Evolutionary conservation across 2,113 vertebrate species (phyloP), one percentile per base, ranked within the genome.

Genomic region (Thamnaconus septentrionalis): DNA sequence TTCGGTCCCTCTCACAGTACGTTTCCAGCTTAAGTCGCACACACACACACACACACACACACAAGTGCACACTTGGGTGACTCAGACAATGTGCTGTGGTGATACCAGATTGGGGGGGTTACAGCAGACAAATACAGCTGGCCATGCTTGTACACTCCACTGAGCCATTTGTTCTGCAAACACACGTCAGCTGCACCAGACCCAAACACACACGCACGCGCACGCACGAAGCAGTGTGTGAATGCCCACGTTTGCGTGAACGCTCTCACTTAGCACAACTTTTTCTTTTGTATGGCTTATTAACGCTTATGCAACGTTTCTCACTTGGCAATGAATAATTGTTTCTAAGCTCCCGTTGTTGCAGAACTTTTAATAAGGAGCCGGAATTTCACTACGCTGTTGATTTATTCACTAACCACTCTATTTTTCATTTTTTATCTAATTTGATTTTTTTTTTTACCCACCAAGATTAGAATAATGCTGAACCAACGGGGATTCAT

Each of bases 111-210:
- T 79, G 82, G 59, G 5, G 8, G 12, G 42, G 40, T 84, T 74
- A 78, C 71, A 69, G 74, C 66, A 76, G 67, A 72, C 73, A 87
- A 85, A 87, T 76, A 84, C 85, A 85, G 81, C 79, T 78, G 79
- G 75, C 73, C 58, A 42, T 76, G 77, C 75, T 84, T 76, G 66
- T 64, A 71, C 83, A 75, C 68, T 66, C 50, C 59, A 64, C 73
- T 75, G 75, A 87, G 73, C 75, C 80, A 77, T 79, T 83, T 83
- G 80, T 78, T 84, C 73, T 65, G 73, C 79, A 81, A 74, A 80
- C 71, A 78, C 62, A 73, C 69, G 41, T 53, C 44, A 67, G 9
- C n/a, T 31, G 10, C 64, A 60, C 58, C 52, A 64, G 67, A 78
- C 40, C 47, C 45, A 46, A 71, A 78, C 58, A 68, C 43, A 70